Percentiles rank a stretch among this genome's conserved stretches.
These are phyloP conservation scores for Catharus minimus DNA, from an alignment of 2,113 vertebrate genomes.

Conservation along the genomic window DNA sequence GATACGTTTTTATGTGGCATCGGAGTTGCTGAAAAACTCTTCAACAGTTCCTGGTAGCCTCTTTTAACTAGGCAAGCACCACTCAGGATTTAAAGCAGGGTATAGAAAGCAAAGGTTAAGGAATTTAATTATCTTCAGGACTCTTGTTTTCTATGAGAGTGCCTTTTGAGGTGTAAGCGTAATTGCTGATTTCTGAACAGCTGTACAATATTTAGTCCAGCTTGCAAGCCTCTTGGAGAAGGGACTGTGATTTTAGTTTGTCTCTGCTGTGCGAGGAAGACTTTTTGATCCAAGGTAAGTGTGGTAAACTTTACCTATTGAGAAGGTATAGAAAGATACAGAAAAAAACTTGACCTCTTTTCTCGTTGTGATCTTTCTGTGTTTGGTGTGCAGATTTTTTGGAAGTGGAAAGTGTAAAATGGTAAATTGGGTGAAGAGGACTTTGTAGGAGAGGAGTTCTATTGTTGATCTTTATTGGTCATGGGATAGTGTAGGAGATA, in stretches of 20 bases:
- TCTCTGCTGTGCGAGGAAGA: not conserved
- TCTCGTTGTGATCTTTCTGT: accelerated
- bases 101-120: not conserved
- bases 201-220: not conserved
- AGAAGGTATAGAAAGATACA: not conserved
- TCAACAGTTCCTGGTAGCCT: not conserved
- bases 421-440: not conserved
- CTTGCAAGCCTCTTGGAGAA: not conserved
- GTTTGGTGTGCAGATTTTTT: not conserved
- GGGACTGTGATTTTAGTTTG: not conserved
- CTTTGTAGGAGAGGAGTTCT: not conserved
- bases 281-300: not conserved
- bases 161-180: not conserved
- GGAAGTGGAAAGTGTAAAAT: not conserved
- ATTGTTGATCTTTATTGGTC: not conserved
- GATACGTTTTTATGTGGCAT: not conserved
- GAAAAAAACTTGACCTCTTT: not conserved
- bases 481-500: not conserved
- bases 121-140: not conserved
- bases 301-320: not conserved
- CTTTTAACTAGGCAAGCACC: not conserved
- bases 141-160: not conserved
- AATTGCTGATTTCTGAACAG: not conserved
- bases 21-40: not conserved
- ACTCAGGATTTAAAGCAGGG: not conserved